Evolutionary conservation across 2,888 invertebrate genomes (phyloP).

Genomic region (Ctena decussata): DNA sequence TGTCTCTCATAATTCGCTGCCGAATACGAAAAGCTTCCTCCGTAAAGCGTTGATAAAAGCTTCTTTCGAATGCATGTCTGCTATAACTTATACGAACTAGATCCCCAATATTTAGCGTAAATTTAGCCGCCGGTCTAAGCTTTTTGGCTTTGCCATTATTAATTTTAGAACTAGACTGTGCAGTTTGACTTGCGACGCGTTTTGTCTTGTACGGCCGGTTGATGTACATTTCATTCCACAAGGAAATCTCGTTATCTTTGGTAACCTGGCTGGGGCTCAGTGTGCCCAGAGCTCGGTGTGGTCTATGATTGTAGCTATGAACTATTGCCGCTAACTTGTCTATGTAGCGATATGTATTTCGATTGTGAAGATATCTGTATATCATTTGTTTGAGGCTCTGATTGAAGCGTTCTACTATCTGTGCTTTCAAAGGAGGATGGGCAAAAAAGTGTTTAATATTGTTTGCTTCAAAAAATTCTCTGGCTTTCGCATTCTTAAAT

Average conservation of each 20-base stretch:
- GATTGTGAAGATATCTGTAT: conserved; percentile 2
- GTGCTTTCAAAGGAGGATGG: too few relatives aligned
- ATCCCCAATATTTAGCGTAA: not conserved
- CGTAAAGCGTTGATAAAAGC: not conserved
- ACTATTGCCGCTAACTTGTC: not conserved
- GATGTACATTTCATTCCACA: conserved; percentile 3
- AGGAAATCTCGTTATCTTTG: not conserved
- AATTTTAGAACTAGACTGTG: too few relatives aligned
- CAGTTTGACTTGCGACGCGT: not conserved
- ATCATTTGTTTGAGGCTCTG: not conserved
- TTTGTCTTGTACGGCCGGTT: not conserved
- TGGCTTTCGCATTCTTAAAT: not conserved
- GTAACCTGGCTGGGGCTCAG: not conserved
- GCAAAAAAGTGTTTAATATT: conserved; percentile 1
- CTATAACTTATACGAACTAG: not conserved
- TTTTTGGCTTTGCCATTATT: too few relatives aligned
- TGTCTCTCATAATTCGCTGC: not conserved
- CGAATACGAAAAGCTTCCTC: not conserved
- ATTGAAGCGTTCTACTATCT: not conserved
- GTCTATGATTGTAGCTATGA: not conserved
- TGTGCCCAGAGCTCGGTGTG: not conserved
- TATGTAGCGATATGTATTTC: not conserved
- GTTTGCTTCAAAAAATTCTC: not conserved
- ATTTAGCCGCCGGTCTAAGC: not conserved
- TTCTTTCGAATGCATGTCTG: not conserved